Base-by-base conservation (phyloP, 2,113 vertebrate species). In the Pleuronectes platessa region DNA sequence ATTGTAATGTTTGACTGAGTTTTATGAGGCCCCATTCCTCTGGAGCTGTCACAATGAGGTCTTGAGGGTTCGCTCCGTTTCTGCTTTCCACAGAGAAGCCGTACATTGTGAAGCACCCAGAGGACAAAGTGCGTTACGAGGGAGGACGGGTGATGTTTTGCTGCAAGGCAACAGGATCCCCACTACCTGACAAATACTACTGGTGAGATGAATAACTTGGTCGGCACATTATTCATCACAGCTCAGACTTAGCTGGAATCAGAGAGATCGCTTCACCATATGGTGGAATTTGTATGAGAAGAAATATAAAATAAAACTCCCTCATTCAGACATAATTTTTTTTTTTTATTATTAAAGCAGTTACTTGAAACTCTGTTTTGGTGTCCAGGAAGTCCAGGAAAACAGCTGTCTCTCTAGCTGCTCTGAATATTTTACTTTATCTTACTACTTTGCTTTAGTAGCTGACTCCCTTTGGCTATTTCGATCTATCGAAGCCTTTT, bases 111-210 rank as follows among this genome's bases (percentile, higher is more conserved):
- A 95, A 95, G 87, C 96, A 98, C 81, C 98, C 98, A 0, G 94
- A 96, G 91, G 92, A 93, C 1, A 96, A 95, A 84, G 95, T 96
- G 66, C 94, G 95, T 35, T 93, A 93, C 24, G 94, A 91, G 2
- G 96, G 97, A 71, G 96, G 97, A 85, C 93, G 96, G 0, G 96
- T 95, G 72, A 92, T 93, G n/a, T 86, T 98, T 70, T 99, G 98
- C 92, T 99, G 98, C 93, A 93, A 95, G 80, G 97, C 97, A 23
- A 93, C 91, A 0, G 98, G 97, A 69, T 95, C 71, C 0, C 97
- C 97, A 0, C 3, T 37, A 45, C 97, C 97, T 17, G 95, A 92
- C 45, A 97, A 98, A 80, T 98, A 99, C 68, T 94, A 93, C 86
- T 99, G 98, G 98, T 99, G 90, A 96, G 95, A 82, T 31, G 14